Base-by-base conservation (phyloP, 2,888 invertebrate genomes). In the Agrochola litura region DNA sequence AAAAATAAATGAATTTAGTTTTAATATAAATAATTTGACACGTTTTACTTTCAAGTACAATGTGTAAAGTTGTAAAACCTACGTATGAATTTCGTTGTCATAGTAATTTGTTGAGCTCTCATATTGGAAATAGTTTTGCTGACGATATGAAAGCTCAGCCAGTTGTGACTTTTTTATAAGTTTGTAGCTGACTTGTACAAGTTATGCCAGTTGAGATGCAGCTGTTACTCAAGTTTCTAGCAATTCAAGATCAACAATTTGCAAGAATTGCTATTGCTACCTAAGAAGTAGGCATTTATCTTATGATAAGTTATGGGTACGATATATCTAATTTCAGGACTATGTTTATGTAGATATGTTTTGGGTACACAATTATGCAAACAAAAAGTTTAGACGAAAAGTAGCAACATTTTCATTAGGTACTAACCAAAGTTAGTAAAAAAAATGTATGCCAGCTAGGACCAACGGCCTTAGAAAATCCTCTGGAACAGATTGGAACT, bases 151-250 rank as follows among this genome's bases (percentile, higher is more conserved):
- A 81, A 79, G 25, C 46, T 75, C 58, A 60, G 37, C 46, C 25
- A 77, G 71, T 58, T 69, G 60, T 68, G 76, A 82, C 58, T 76
- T 76, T 80, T 80, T 58, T 75, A 6, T 2, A 81, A 79, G 54
- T 79, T 79, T 54, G 66, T 81, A 52, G 81, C 25, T 75, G 66
- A 22, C n/a, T 75, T 61, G 25, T 75, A 49, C 5, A 79, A 75
- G 37, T 81, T 61, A 8, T 25, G 64, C 64, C 71, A 41, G 56
- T 58, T 37, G 65, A 82, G 67, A 68, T 83, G 78, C 78, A 83
- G 81, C 78, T 79, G 79, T 75, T 79, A 41, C 66, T 75, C n/a
- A 79, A 79, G 63, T 77, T 83, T 77, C 52, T 60, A 56, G 64
- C 43, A 46, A 78, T 78, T 61, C 5, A 66, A 81, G 78, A 64